Base-by-base conservation (phyloP, 2,888 invertebrate species). In the Dynastes hyllus region DNA sequence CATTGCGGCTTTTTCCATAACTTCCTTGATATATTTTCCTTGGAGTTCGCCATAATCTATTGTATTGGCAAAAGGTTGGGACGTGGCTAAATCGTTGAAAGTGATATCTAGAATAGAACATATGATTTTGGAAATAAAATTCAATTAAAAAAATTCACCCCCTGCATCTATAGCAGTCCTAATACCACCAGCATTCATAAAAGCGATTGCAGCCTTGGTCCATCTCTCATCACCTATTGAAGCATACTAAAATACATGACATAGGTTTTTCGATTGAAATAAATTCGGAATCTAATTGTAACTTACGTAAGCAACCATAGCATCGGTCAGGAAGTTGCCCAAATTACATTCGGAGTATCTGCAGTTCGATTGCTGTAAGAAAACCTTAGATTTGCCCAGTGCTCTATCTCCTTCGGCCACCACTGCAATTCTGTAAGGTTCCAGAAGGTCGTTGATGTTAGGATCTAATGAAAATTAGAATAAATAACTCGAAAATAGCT, bases 41-140 rank as follows among this genome's bases (percentile, higher is more conserved):
- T 80, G 71, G 0, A 83, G 29, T 78, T 79, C 77, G 3, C 78
- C 81, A 16, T 79, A 77, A 27, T 95, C 93, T 79, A 96, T 90
- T 66, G 91, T 92, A 88, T 96, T 96, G 85, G 93, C 93, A 86
- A 96, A 97, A 0, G 97, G 97, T 80, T 93, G 90, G 29, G 93
- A 91, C 83, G 92, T 92, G 4, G 94, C 88, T 8, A 96, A 85
- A 78, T 93, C 93, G 73, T 92, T 93, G 58, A 93, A 93, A 0
- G 94, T 95, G 11, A 95, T 91, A 9, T 93, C 95, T 95, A 87
- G 11, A 89, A n/a, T 22, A 11, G 22, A 22, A 40, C 22, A 16
- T 13, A 16, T 3, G 9, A 11, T 53, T 8, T 13, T 4, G 8
- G 32, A 16, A 3, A 1, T 22, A 4, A 2, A 9, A 29, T n/a